Conservation (phyloP, 1,140 invertebrate species). For the Caenorhabditis remanei region DNA sequence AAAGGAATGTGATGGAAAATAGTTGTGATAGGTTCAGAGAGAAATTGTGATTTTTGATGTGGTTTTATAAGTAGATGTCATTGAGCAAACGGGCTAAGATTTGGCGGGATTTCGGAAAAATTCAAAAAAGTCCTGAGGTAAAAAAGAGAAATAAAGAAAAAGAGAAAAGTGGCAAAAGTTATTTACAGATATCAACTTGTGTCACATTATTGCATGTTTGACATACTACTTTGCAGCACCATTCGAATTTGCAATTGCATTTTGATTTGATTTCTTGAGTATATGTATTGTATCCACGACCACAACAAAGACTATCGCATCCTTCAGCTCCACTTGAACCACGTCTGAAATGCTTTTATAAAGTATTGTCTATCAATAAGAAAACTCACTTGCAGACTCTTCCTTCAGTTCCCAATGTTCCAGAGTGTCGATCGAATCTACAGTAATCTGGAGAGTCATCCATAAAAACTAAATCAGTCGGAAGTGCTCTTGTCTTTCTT, state of each 20-base stretch:
- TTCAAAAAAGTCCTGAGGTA: neutral
- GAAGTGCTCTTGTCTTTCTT: constrained; percentile 72
- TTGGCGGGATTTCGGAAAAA: neutral
- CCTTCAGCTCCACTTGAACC: constrained; percentile 82
- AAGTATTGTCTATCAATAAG: too few species aligned
- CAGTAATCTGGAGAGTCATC: constrained; percentile 93
- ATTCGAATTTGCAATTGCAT: constrained; percentile 90
- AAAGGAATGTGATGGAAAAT: constrained; percentile 40
- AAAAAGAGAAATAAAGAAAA: neutral
- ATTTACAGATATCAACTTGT: constrained; percentile 68
- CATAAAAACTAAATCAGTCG: constrained; percentile 85
- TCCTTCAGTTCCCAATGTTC: constrained; percentile 81
- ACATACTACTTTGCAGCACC: constrained; percentile 91
- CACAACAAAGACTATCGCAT: constrained; percentile 83
- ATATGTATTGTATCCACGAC: constrained; percentile 82
- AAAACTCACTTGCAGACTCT: constrained; percentile 81
- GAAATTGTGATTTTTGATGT: constrained; percentile 33
- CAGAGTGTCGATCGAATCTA: constrained; percentile 84
- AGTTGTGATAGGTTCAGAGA: constrained; percentile 25
- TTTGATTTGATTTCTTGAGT: constrained; percentile 77
- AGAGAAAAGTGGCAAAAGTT: neutral
- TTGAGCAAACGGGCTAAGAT: constrained; percentile 55
- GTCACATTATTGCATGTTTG: constrained; percentile 82
- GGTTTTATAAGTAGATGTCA: constrained; percentile 14
- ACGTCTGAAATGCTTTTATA: constrained; percentile 59